These are phyloP conservation scores for Phalacrocorax brasilianus DNA, from an alignment of 2,113 vertebrate species.

Conservation along the genomic window DNA sequence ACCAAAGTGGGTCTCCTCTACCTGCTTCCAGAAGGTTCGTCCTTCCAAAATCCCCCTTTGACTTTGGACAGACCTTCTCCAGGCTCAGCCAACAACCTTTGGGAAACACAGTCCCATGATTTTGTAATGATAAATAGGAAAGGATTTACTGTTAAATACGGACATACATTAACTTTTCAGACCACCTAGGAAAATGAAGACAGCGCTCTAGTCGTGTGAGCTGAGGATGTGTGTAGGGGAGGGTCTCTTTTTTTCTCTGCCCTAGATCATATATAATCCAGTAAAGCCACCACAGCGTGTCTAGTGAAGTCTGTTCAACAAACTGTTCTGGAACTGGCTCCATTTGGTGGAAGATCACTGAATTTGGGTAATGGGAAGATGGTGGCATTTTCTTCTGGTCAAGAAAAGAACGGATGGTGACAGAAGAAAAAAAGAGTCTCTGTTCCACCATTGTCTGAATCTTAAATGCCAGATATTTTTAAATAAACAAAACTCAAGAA, in stretches of 20 bases:
- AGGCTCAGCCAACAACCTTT: not conserved
- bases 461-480: not conserved
- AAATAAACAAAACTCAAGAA: not conserved
- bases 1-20: not conserved
- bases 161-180: conserved; percentile 11
- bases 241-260: not conserved
- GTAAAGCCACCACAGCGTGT: not conserved
- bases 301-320: not conserved
- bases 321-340: not conserved
- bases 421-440: not conserved
- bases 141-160: conserved; percentile 4
- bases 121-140: conserved; percentile 40
- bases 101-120: not conserved
- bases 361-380: not conserved
- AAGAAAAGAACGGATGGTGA: not conserved
- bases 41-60: not conserved
- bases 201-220: not conserved
- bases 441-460: not conserved
- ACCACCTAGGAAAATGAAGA: not conserved
- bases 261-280: not conserved
- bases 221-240: not conserved
- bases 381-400: not conserved
- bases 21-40: not conserved
- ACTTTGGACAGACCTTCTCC: not conserved
- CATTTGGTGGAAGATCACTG: not conserved